Conservation (phyloP, 2,113 vertebrate genomes). For the Nymphicus hollandicus region DNA sequence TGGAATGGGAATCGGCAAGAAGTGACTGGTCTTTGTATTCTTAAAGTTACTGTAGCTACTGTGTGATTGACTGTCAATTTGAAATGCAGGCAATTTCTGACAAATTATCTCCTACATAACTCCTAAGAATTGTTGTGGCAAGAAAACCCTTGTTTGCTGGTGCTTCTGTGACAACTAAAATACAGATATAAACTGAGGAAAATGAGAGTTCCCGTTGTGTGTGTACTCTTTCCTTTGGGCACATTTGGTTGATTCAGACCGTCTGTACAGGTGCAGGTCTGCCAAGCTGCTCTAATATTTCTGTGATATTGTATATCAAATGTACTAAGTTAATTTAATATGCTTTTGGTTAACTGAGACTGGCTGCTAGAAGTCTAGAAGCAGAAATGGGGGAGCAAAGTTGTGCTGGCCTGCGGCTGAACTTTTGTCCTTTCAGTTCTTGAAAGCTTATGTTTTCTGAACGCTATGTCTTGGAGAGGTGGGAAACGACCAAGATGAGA, state of each 20-base stretch:
- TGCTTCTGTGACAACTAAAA: background rate
- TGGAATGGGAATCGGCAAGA: background rate
- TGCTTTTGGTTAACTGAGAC: background rate
- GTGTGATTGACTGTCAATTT: background rate
- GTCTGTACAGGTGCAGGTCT: background rate
- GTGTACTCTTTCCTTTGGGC: background rate
- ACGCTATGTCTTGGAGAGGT: background rate
- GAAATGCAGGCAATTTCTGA: background rate
- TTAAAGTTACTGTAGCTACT: background rate
- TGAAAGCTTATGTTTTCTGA: background rate
- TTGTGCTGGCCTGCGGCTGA: background rate
- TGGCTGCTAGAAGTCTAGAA: background rate
- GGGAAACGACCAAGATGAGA: background rate
- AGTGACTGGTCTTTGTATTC: background rate
- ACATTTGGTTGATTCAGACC: background rate
- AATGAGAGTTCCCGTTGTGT: background rate
- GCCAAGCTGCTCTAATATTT: background rate
- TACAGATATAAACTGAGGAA: background rate
- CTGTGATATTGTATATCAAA: rapidly evolving
- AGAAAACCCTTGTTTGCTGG: background rate
- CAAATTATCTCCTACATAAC: background rate
- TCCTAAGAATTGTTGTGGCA: background rate
- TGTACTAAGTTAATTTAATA: background rate
- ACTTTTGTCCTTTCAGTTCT: background rate
- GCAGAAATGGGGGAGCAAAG: background rate